A percentile compares a stretch with the other conserved stretches of the same genome.
These are phyloP conservation scores for Apteryx mantelli DNA, from an alignment of 2,113 vertebrate species.

Conservation along the genomic window DNA sequence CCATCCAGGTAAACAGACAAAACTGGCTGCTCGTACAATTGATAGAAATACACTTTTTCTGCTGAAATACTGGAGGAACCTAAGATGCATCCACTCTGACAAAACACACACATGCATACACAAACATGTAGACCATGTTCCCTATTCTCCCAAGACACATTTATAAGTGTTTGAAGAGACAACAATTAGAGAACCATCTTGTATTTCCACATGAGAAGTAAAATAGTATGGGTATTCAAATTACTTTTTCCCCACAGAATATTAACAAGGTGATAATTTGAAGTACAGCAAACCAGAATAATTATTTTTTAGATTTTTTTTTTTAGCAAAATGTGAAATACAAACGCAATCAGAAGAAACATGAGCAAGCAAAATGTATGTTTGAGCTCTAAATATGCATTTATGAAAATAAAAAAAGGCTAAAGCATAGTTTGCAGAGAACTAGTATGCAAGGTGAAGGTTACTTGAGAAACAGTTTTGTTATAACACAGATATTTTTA, in stretches of 20 bases:
- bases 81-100: background rate
- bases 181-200: background rate
- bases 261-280: background rate
- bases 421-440: background rate
- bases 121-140: background rate
- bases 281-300: background rate
- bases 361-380: background rate
- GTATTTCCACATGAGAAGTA: background rate
- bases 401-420: background rate
- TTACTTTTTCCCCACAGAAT: background rate
- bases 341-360: background rate
- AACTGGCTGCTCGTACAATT: background rate
- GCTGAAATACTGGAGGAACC: background rate
- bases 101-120: background rate
- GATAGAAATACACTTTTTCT: background rate
- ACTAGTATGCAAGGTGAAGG: rapidly evolving
- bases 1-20: background rate
- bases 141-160: background rate
- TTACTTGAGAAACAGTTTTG: background rate
- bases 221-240: background rate
- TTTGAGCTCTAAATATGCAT: background rate
- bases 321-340: background rate
- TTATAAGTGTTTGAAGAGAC: background rate
- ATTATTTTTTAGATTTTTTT: background rate
- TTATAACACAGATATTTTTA: background rate